phyloP scores from a whole-genome alignment of 2,888 invertebrate species.

The Eugnorisma glareosa region DNA sequence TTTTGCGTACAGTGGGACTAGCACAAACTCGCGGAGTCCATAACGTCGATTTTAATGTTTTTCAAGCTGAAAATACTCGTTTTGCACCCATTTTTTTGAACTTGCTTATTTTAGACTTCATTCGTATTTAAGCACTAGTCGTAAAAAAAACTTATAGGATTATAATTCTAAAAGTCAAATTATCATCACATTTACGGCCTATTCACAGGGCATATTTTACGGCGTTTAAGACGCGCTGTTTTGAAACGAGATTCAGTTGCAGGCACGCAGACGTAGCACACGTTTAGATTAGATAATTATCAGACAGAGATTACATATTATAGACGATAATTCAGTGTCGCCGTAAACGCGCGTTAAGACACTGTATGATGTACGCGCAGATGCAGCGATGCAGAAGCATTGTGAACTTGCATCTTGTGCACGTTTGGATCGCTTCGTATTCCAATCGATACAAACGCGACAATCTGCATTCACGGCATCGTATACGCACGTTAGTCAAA shows the following conservation, averaged over 20 bases:
- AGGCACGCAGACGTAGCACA: neutral
- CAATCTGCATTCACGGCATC: neutral
- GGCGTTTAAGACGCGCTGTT: neutral
- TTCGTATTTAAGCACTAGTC: neutral
- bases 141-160: neutral
- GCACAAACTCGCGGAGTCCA: neutral
- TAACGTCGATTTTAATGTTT: neutral
- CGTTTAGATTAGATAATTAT: no score
- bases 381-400: no score
- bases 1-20: conserved; percentile 6
- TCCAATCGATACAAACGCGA: neutral
- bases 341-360: neutral
- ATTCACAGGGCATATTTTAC: neutral
- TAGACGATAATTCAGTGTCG: neutral
- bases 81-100: neutral
- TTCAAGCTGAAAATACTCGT: neutral
- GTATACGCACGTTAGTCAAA: neutral
- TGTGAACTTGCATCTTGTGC: neutral
- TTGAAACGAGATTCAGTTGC: neutral
- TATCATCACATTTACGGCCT: neutral
- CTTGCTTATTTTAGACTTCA: neutral
- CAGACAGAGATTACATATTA: no score
- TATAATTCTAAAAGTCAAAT: neutral
- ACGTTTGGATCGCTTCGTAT: neutral
- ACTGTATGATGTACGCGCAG: neutral